These are phyloP conservation scores for Orchesellides sinensis DNA, from an alignment of 2,888 invertebrate species.

Conservation along the genomic window DNA sequence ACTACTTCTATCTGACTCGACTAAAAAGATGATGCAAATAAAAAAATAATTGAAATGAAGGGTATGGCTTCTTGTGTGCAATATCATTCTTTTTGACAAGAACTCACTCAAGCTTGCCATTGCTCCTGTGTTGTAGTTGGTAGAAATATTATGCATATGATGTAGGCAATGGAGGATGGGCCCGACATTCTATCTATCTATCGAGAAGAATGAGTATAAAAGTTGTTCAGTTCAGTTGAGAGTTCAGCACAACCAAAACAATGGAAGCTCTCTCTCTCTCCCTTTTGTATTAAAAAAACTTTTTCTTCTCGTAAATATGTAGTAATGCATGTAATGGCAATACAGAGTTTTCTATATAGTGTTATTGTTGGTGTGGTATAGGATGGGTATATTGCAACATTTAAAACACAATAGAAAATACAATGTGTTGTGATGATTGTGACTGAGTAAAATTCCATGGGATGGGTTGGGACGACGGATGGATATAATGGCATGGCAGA, in stretches of 20 bases:
- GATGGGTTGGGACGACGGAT: constrained; percentile 57
- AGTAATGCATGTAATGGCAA: neutral
- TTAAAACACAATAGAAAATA: constrained; percentile 16
- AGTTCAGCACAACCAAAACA: constrained; percentile 47
- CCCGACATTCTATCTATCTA: constrained; percentile 43
- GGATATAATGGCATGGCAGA: constrained; percentile 53
- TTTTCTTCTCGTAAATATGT: constrained; percentile 24
- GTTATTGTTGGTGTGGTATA: no score
- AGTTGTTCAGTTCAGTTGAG: constrained; percentile 39
- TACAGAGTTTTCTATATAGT: neutral
- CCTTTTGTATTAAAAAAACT: constrained; percentile 39
- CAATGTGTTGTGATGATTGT: constrained; percentile 18
- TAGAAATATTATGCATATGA: no score
- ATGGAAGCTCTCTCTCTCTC: constrained; percentile 48
- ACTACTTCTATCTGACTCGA: constrained; percentile 40
- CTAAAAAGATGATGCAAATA: constrained; percentile 56
- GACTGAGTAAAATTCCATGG: constrained; percentile 54
- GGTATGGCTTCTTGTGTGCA: constrained; percentile 51
- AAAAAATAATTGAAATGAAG: constrained; percentile 46
- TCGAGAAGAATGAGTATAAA: constrained; percentile 24
- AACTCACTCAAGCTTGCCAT: constrained; percentile 15
- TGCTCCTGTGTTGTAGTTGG: neutral
- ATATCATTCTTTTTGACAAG: constrained; percentile 45
- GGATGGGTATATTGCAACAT: constrained; percentile 38
- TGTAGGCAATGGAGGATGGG: constrained; percentile 50